phyloP scores from a whole-genome alignment of 2,113 vertebrate species.

The Pelecanoides urinatrix region DNA sequence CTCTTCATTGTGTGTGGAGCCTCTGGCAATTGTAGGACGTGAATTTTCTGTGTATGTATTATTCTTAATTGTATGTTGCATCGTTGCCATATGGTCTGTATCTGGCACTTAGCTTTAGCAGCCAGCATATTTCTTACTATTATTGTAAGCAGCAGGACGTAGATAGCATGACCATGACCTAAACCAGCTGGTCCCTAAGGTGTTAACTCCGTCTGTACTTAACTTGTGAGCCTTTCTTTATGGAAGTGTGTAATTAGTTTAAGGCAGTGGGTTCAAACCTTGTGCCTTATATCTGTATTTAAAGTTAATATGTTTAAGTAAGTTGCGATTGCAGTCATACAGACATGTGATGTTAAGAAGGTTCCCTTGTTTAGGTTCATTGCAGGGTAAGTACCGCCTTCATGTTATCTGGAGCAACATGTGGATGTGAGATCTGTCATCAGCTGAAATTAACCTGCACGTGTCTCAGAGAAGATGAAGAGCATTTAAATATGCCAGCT shows the following conservation, averaged over 20 bases:
- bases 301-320: neutral
- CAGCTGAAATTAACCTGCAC: conserved; percentile 50
- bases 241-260: neutral
- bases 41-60: neutral
- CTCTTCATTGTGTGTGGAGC: neutral
- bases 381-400: neutral
- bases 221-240: neutral
- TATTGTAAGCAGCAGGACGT: neutral
- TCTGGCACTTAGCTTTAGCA: conserved; percentile 1
- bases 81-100: neutral
- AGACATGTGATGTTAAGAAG: neutral
- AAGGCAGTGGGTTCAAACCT: neutral
- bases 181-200: conserved; percentile 1
- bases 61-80: neutral
- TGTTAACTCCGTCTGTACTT: neutral
- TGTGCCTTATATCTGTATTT: neutral
- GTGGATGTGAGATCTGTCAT: conserved; percentile 37
- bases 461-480: conserved; percentile 31
- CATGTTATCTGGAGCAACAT: conserved; percentile 26
- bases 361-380: neutral
- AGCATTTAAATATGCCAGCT: conserved; percentile 48
- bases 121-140: neutral
- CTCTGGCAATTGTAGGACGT: neutral
- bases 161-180: neutral
- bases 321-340: neutral